Evolutionary conservation across 2,797 vertebrate genomes (phyloP).

Genomic region (Phylloscopus collybita): DNA sequence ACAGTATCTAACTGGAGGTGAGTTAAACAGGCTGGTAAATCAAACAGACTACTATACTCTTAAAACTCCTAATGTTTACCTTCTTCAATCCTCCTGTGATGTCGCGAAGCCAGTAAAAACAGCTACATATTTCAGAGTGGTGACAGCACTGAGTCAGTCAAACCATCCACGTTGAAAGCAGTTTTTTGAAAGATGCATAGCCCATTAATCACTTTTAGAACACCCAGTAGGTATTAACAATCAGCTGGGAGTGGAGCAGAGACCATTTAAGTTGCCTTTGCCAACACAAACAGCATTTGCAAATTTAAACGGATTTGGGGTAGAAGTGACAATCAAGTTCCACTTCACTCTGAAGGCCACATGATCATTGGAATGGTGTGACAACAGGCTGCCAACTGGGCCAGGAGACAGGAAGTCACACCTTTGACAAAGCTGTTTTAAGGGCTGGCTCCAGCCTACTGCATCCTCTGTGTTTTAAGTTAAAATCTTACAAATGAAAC

Average conservation of each 20-base stretch:
- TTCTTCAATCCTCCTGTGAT: not conserved
- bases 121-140: not conserved
- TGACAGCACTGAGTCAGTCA: not conserved
- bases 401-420: not conserved
- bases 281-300: not conserved
- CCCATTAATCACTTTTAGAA: not conserved
- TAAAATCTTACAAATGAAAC: not conserved
- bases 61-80: not conserved
- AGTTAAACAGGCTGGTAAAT: not conserved
- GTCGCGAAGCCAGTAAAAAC: not conserved
- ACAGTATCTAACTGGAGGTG: not conserved
- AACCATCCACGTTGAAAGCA: not conserved
- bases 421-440: not conserved
- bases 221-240: not conserved
- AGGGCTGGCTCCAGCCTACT: not conserved
- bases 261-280: not conserved
- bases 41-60: not conserved
- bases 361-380: not conserved
- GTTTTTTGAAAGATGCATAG: not conserved
- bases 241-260: not conserved
- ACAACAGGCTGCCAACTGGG: not conserved
- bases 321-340: not conserved
- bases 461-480: not conserved
- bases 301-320: not conserved
- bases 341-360: not conserved